These are phyloP conservation scores for Neomicropteryx cornuta DNA, from an alignment of 1,140 invertebrate species.

Conservation along the genomic window DNA sequence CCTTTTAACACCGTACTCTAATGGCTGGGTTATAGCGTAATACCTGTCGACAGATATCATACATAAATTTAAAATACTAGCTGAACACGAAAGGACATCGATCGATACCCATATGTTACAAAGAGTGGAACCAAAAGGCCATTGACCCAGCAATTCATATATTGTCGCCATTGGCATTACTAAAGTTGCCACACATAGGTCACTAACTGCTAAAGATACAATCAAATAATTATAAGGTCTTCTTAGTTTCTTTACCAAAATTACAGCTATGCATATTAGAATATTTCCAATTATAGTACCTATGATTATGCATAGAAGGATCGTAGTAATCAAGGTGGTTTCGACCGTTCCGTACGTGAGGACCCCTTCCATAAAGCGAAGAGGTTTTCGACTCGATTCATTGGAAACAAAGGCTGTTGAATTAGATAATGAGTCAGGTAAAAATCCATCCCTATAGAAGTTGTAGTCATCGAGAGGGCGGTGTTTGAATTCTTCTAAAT, in stretches of 20 bases:
- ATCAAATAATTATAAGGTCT: constrained; percentile 78
- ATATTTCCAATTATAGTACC: constrained; percentile 82
- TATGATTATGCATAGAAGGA: constrained; percentile 64
- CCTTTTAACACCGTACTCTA: constrained; percentile 80
- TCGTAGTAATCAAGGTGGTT: constrained; percentile 48
- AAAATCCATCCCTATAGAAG: too few species aligned
- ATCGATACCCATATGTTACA: constrained; percentile 82
- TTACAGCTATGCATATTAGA: constrained; percentile 79
- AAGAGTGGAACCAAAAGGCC: constrained; percentile 72
- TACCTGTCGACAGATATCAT: constrained; percentile 85
- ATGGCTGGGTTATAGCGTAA: constrained; percentile 82
- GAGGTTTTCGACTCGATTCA: too few species aligned
- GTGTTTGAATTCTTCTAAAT: too few species aligned
- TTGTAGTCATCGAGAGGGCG: too few species aligned
- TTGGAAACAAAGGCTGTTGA: too few species aligned
- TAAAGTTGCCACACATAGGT: constrained; percentile 68
- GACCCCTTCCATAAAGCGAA: too few species aligned
- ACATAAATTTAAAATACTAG: constrained; percentile 85
- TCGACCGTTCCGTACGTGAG: too few species aligned
- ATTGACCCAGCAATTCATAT: constrained; percentile 69
- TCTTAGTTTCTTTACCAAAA: constrained; percentile 74
- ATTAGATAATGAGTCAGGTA: too few species aligned
- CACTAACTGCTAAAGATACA: constrained; percentile 83
- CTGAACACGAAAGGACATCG: constrained; percentile 73
- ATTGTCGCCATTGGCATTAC: constrained; percentile 82